phyloP scores from a whole-genome alignment of 1,140 invertebrate species.

The Idris sp. region DNA sequence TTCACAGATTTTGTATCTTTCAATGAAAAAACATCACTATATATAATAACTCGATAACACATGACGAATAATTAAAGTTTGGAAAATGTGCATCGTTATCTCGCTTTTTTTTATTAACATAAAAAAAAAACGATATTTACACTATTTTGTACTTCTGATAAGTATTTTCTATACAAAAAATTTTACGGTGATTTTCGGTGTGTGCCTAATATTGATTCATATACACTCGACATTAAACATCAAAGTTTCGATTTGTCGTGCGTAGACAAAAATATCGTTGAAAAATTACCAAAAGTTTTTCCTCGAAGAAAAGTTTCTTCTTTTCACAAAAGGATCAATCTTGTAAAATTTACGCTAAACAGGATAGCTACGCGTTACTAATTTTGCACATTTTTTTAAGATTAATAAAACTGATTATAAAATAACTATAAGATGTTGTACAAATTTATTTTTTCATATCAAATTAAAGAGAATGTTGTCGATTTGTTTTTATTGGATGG shows the following conservation, averaged over 20 bases:
- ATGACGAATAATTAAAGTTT: constrained; percentile 16
- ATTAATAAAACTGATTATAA: too few species aligned
- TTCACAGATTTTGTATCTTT: neutral
- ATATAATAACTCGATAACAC: constrained; percentile 23
- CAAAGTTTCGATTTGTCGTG: constrained; percentile 61
- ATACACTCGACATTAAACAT: constrained; percentile 59
- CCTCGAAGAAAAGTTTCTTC: too few species aligned
- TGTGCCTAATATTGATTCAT: constrained; percentile 38
- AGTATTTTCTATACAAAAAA: constrained; percentile 51
- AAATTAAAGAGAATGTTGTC: too few species aligned
- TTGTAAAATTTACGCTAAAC: constrained; percentile 1
- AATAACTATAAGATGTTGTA: too few species aligned
- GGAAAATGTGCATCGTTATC: constrained; percentile 42
- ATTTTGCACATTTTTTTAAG: too few species aligned
- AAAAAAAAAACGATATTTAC: constrained; percentile 40
- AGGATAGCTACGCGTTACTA: neutral
- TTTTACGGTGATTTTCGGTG: constrained; percentile 18
- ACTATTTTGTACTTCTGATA: constrained; percentile 56
- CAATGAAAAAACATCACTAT: constrained; percentile 4
- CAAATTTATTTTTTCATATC: too few species aligned
- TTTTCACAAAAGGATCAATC: constrained; percentile 27
- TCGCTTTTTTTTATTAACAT: constrained; percentile 1
- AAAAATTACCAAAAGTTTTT: constrained; percentile 35
- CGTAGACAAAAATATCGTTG: constrained; percentile 30
- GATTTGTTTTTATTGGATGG: too few species aligned